phyloP scores from a whole-genome alignment of 1,140 invertebrate species.

The Orchesella cincta region DNA sequence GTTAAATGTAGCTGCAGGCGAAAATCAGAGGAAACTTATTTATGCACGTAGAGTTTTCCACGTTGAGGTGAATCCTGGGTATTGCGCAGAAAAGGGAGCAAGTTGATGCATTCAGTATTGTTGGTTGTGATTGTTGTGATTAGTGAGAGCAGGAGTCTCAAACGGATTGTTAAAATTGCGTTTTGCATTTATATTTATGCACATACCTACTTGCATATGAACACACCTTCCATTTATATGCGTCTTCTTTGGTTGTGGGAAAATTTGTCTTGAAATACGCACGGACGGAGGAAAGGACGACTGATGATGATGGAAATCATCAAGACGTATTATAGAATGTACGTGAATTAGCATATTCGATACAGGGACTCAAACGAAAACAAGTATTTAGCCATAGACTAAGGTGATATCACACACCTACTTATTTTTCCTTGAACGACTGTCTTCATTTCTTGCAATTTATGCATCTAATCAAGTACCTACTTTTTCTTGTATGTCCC shows the following conservation, averaged over 20 bases:
- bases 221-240: background rate
- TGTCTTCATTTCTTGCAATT: too few relatives aligned
- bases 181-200: background rate
- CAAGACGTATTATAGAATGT: too few relatives aligned
- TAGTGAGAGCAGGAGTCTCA: background rate
- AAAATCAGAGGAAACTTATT: background rate
- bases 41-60: background rate
- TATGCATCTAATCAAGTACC: too few relatives aligned
- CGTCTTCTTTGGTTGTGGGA: background rate
- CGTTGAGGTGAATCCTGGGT: background rate
- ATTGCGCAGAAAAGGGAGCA: background rate
- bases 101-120: background rate
- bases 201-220: background rate
- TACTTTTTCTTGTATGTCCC: too few relatives aligned
- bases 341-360: too few relatives aligned
- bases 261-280: conserved; percentile 3
- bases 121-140: background rate
- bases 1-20: background rate
- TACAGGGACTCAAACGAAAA: too few relatives aligned
- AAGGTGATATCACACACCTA: too few relatives aligned
- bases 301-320: background rate
- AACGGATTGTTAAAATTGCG: background rate
- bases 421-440: too few relatives aligned
- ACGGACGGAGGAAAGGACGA: background rate
- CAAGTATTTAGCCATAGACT: too few relatives aligned